Evolutionary conservation across 2,797 vertebrate genomes (phyloP).

Genomic region (Eurystomus glaucurus): DNA sequence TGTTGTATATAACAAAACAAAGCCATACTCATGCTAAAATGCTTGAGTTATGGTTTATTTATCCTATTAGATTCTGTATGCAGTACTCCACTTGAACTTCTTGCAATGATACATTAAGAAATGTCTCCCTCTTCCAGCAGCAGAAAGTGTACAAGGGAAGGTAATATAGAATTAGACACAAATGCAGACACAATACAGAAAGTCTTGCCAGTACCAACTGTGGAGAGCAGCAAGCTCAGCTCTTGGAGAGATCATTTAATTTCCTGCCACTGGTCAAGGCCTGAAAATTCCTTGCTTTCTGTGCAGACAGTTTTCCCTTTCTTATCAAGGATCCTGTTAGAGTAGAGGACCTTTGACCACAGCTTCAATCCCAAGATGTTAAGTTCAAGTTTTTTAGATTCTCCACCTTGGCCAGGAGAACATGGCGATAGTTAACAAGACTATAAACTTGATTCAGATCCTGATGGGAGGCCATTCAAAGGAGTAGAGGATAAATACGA

Average conservation of each 20-base stretch:
- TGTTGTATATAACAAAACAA: background rate
- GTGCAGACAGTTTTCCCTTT: background rate
- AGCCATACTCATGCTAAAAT: background rate
- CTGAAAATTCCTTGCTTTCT: background rate
- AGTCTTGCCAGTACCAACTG: background rate
- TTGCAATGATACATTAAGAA: background rate
- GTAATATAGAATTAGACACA: background rate
- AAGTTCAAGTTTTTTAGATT: background rate
- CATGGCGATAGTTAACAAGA: background rate
- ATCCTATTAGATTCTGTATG: background rate
- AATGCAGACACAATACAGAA: background rate
- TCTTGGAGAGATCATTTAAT: background rate
- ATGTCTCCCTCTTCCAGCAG: background rate
- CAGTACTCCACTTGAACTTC: background rate
- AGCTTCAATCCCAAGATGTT: background rate
- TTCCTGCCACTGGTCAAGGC: background rate
- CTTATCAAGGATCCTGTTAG: background rate
- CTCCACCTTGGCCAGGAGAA: background rate
- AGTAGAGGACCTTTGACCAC: background rate
- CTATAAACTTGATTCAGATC: background rate
- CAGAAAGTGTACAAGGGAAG: background rate
- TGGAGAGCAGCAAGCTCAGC: background rate
- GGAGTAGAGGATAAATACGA: background rate
- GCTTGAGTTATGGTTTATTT: background rate
- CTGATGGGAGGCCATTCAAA: background rate